A percentile compares a stretch with the other conserved stretches of the same genome.
phyloP scores from a whole-genome alignment of 2,888 invertebrate species.

The Acrobasis repandana region DNA sequence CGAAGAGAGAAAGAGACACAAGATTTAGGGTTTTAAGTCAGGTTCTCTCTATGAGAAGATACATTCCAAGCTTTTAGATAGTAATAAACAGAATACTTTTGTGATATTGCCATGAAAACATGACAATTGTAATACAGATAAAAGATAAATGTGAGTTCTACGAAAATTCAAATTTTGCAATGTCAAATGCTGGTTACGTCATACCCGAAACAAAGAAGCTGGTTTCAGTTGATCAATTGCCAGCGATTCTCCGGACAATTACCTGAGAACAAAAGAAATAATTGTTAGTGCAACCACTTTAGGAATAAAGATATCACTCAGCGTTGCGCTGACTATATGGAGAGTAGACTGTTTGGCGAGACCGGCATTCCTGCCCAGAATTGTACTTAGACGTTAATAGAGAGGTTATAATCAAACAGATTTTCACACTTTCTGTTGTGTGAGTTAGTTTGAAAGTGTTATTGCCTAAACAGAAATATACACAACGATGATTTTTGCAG shows the following conservation, averaged over 20 bases:
- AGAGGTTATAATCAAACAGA: not conserved
- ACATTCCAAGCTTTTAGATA: too few relatives aligned
- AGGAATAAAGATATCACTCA: not conserved
- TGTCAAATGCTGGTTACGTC: not conserved
- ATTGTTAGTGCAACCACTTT: constrained; percentile 20
- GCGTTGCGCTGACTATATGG: constrained; percentile 21
- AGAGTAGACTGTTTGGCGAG: constrained; percentile 61
- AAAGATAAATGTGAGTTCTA: not conserved
- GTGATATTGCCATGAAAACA: too few relatives aligned
- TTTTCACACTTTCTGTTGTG: not conserved
- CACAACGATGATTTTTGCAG: too few relatives aligned
- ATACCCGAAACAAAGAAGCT: not conserved
- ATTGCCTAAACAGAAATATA: too few relatives aligned
- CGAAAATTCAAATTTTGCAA: not conserved
- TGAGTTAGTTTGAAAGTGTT: too few relatives aligned
- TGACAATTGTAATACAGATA: not conserved
- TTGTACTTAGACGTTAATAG: constrained; percentile 53
- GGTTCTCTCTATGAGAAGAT: too few relatives aligned
- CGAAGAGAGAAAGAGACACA: too few relatives aligned
- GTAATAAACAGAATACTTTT: too few relatives aligned
- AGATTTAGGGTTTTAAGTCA: too few relatives aligned
- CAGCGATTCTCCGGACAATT: not conserved
- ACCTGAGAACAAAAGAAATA: constrained; percentile 20
- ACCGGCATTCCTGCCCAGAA: constrained; percentile 49
- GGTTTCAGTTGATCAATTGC: not conserved